Percentiles rank a stretch among this genome's conserved stretches.
Conservation (phyloP, 2,888 invertebrate species). For the Platycheirus rosarum region DNA sequence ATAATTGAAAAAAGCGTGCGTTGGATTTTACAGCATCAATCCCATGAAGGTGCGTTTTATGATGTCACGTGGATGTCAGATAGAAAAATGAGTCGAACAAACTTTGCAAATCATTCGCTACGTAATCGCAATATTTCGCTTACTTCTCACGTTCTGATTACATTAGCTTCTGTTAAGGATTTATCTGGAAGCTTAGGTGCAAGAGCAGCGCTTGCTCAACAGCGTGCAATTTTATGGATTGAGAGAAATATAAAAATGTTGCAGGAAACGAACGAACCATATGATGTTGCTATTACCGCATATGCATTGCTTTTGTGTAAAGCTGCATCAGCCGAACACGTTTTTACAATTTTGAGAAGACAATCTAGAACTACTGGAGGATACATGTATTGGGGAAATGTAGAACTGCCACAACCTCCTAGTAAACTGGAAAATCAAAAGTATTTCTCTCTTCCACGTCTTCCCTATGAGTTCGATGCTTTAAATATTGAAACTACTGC, state of each 20-base stretch:
- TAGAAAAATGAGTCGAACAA: conserved; percentile 91
- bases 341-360: conserved; percentile 88
- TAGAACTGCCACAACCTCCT: conserved; percentile 90
- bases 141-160: conserved; percentile 96
- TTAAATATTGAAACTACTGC: conserved; percentile 97
- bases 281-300: conserved; percentile 93
- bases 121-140: conserved; percentile 91
- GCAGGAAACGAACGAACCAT: conserved; percentile 88
- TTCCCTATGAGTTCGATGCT: conserved; percentile 94
- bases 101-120: conserved; percentile 83
- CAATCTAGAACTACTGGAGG: conserved; percentile 89
- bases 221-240: conserved; percentile 90
- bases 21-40: conserved; percentile 94
- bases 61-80: conserved; percentile 94
- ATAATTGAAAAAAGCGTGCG: conserved; percentile 92
- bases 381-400: conserved; percentile 92
- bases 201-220: conserved; percentile 89
- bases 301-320: conserved; percentile 93
- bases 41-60: conserved; percentile 93
- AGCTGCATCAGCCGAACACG: conserved; percentile 93
- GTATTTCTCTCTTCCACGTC: conserved; percentile 93
- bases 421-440: conserved; percentile 95
- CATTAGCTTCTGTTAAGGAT: conserved; percentile 92
- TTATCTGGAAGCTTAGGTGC: conserved; percentile 89
- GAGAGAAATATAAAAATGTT: conserved; percentile 91